Percentiles rank a stretch among this genome's conserved stretches.
Conservation (phyloP, 2,797 vertebrate species). For the Coregonus suidteri region DNA sequence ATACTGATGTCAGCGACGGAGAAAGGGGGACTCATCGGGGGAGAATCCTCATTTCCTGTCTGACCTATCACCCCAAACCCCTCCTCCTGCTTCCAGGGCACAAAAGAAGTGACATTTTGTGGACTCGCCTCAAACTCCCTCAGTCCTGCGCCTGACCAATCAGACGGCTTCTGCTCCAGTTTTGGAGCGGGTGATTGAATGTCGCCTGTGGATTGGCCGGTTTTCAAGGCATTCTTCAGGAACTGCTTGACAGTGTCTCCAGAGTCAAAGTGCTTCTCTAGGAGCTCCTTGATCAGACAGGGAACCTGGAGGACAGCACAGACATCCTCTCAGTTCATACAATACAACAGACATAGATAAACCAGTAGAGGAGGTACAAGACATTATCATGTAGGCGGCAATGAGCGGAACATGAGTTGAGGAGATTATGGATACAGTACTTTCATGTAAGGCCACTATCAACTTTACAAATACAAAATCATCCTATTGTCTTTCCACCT, state of each 20-base stretch:
- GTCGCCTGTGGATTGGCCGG: conserved; percentile 25
- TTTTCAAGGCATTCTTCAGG: conserved; percentile 35
- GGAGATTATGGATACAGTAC: no score
- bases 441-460: no score
- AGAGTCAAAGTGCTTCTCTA: conserved; percentile 73
- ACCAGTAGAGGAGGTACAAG: background rate
- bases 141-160: conserved; percentile 49
- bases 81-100: conserved; percentile 62
- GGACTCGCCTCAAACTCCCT: conserved; percentile 45
- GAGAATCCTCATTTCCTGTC: background rate
- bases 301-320: conserved; percentile 61
- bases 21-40: conserved; percentile 48
- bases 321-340: conserved; percentile 26
- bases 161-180: conserved; percentile 44
- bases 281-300: conserved; percentile 69
- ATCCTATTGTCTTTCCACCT: no score
- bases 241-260: conserved; percentile 56
- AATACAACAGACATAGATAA: background rate
- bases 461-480: no score
- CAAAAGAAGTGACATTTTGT: conserved; percentile 67
- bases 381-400: background rate
- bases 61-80: conserved; percentile 30
- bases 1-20: conserved; percentile 61
- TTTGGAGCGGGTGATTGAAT: conserved; percentile 35
- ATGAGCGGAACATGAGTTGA: background rate